Evolutionary conservation across 2,888 invertebrate genomes (phyloP).

Genomic region (Tigriopus californicus): DNA sequence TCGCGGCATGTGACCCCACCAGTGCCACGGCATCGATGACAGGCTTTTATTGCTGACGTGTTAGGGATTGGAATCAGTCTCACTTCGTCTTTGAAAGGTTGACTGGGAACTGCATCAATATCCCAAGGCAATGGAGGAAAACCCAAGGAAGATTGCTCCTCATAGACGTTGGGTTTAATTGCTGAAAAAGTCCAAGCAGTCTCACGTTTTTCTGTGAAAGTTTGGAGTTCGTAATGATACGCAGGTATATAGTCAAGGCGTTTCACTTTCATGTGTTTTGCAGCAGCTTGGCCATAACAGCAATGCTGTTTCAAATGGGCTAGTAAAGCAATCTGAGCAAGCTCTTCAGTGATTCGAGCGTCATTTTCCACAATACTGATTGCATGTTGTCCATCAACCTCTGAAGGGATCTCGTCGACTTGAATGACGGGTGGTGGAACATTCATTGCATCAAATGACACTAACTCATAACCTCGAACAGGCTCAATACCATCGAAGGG

Average conservation of each 20-base stretch:
- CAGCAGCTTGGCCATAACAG: slow-evolving; percentile 33
- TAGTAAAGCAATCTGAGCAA: slow-evolving; percentile 30
- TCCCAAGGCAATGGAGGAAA: slow-evolving; percentile 32
- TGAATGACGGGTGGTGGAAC: slow-evolving; percentile 22
- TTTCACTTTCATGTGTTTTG: slow-evolving; percentile 30
- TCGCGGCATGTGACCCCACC: slow-evolving; percentile 27
- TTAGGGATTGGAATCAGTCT: slow-evolving; percentile 33
- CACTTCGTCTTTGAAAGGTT: slow-evolving; percentile 25
- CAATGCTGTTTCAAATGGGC: slow-evolving; percentile 31
- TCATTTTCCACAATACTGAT: slow-evolving; percentile 8
- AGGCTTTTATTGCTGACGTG: slow-evolving; percentile 25
- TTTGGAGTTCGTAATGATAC: slow-evolving; percentile 35
- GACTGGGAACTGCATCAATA: slow-evolving; percentile 27
- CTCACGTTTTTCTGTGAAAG: slow-evolving; percentile 33
- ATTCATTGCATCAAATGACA: slow-evolving; percentile 30
- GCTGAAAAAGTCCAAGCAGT: slow-evolving; percentile 34
- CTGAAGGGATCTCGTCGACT: slow-evolving; percentile 16
- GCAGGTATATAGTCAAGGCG: slow-evolving; percentile 31
- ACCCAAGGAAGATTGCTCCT: slow-evolving; percentile 23
- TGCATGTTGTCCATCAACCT: slow-evolving; percentile 19
- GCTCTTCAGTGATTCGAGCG: slow-evolving; percentile 24
- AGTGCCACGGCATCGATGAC: slow-evolving; percentile 29
- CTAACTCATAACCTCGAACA: slow-evolving; percentile 30
- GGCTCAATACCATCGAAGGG: slow-evolving; percentile 31
- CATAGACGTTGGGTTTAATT: neutral